Percentiles rank a stretch among this genome's conserved stretches.
These are phyloP conservation scores for Carabus problematicus DNA, from an alignment of 2,888 invertebrate species.

Conservation along the genomic window DNA sequence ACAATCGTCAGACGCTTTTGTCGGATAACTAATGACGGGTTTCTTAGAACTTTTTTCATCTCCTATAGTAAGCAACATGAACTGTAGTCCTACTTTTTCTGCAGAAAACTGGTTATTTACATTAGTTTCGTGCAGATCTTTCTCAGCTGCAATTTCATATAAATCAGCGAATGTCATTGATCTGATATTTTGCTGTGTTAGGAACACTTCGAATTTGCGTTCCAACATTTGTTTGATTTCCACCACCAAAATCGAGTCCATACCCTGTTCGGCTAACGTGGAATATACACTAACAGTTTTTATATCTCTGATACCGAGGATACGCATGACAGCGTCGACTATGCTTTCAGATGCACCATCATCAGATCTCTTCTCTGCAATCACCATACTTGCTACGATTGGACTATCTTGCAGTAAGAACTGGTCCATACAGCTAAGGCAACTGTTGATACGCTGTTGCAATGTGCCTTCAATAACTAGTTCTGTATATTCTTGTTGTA, in stretches of 20 bases:
- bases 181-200: conserved; percentile 87
- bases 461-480: conserved; percentile 67
- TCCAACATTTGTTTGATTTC: conserved; percentile 94
- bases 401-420: conserved; percentile 73
- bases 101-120: conserved; percentile 10
- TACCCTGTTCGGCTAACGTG: conserved; percentile 87
- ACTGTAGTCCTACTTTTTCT: conserved; percentile 60
- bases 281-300: conserved; percentile 74
- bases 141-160: conserved; percentile 63
- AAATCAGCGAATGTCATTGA: conserved; percentile 75
- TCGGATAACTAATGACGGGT: conserved; percentile 50
- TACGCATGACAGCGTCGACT: conserved; percentile 75
- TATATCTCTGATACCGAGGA: conserved; percentile 68
- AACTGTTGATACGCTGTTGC: conserved; percentile 71
- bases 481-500: conserved; percentile 58
- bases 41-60: conserved; percentile 65
- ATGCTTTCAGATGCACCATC: conserved; percentile 69
- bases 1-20: background rate
- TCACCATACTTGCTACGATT: conserved; percentile 83
- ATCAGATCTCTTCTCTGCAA: conserved; percentile 79
- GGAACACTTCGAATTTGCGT: conserved; percentile 84
- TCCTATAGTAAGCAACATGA: conserved; percentile 68
- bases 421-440: conserved; percentile 68
- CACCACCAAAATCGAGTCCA: conserved; percentile 97
- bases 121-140: conserved; percentile 58